A percentile compares a stretch with the other conserved stretches of the same genome.
Conservation (phyloP, 2,113 vertebrate species). For the Oncorhynchus mykiss region DNA sequence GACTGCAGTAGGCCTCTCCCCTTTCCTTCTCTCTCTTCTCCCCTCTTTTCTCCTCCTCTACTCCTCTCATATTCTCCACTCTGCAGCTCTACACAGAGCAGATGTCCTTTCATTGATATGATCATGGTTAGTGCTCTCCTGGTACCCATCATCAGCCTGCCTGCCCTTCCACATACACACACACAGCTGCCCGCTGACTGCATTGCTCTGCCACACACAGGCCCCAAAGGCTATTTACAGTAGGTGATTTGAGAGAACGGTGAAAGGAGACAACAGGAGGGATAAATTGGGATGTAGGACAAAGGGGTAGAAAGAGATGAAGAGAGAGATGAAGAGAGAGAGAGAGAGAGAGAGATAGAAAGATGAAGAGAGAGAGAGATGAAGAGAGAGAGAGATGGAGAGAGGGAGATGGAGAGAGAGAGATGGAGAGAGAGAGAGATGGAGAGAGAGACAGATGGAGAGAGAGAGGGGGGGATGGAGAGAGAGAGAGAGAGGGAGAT, state of each 20-base stretch:
- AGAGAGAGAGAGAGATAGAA: too few species aligned
- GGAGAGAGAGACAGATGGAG: too few species aligned
- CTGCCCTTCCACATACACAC: constrained; percentile 27
- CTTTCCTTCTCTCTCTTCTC: not conserved
- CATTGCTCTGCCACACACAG: not conserved
- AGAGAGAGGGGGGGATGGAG: too few species aligned
- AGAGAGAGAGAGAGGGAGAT: too few species aligned
- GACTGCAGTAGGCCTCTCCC: not conserved
- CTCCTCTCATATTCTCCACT: not conserved
- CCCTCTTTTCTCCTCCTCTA: not conserved
- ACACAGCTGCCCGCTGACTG: constrained; percentile 14
- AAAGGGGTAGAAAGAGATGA: not conserved
- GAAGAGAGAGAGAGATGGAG: not conserved
- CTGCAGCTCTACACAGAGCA: constrained; percentile 35
- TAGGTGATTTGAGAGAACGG: not conserved
- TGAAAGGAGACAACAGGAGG: not conserved
- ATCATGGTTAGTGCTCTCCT: constrained; percentile 67
- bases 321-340: too few species aligned
- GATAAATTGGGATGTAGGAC: not conserved
- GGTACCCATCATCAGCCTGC: constrained; percentile 54
- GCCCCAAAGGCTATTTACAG: constrained; percentile 23
- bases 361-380: too few species aligned
- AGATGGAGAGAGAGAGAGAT: too few species aligned
- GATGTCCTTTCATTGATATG: constrained; percentile 67
- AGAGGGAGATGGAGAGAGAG: too few species aligned